These are phyloP conservation scores for Drosophila sulfurigaster DNA, from an alignment of 1,140 invertebrate genomes.

Conservation along the genomic window DNA sequence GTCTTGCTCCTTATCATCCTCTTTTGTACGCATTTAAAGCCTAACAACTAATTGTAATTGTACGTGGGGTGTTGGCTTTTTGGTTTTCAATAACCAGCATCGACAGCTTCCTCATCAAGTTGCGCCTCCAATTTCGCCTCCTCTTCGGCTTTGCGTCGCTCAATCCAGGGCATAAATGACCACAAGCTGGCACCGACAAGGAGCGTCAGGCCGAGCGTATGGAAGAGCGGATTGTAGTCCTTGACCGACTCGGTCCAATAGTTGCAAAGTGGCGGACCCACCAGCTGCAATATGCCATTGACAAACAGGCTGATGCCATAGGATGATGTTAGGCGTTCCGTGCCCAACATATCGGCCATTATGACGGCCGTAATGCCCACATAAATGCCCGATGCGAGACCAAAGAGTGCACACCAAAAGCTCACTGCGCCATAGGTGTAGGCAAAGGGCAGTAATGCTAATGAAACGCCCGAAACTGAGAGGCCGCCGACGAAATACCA, in stretches of 20 bases:
- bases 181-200: conserved; percentile 90
- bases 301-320: conserved; percentile 94
- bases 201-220: conserved; percentile 90
- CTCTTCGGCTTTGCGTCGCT: conserved; percentile 70
- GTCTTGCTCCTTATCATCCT: conserved; percentile 9
- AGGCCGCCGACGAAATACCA: conserved; percentile 93
- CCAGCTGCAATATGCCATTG: conserved; percentile 91
- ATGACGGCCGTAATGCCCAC: conserved; percentile 93
- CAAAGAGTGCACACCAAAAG: conserved; percentile 90
- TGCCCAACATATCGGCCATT: conserved; percentile 93
- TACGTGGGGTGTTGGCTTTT: conserved; percentile 55
- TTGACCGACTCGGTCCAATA: conserved; percentile 88
- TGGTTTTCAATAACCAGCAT: conserved; percentile 46
- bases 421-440: conserved; percentile 87
- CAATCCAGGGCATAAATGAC: conserved; percentile 90
- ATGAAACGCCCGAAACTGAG: conserved; percentile 90
- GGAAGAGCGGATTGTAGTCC: conserved; percentile 90
- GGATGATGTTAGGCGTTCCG: conserved; percentile 92
- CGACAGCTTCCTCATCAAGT: conserved; percentile 60
- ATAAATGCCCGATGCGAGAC: conserved; percentile 93
- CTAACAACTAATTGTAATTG: conserved; percentile 71
- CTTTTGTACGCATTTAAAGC: conserved; percentile 67
- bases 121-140: conserved; percentile 57
- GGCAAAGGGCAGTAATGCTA: conserved; percentile 89
- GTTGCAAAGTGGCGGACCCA: conserved; percentile 92